Base-by-base conservation (phyloP, 1,140 invertebrate genomes). In the Papilio glaucus region DNA sequence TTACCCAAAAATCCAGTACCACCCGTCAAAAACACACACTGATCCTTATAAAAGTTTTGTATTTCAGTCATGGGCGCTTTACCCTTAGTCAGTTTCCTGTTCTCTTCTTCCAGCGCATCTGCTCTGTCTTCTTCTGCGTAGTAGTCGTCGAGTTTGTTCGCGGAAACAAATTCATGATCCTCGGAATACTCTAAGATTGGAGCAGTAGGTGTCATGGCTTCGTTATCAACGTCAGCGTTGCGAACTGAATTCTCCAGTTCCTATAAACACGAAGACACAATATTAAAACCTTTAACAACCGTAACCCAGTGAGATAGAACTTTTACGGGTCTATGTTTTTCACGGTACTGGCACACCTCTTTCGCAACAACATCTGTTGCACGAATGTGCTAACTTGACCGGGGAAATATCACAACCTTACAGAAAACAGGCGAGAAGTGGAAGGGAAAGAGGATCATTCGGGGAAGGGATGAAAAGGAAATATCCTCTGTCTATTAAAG, bases 1-100 rank as follows among this genome's bases (percentile, higher is more conserved):
- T 97, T 97, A 12, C 97, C 97, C 86, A 97, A 94, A 90, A 97
- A 97, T 72, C 97, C 97, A n/a, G 96, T 97, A 15, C 94, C 95
- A 62, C 95, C 95, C 15, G 95, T 96, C 77, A 96, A 89, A 83
- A 97, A 96, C 71, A 96, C 93, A 84, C 91, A 92, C 85, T 95
- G 94, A 71, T 94, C 93, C 72, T 94, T 94, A 83, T 95, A 96
- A 86, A 95, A 96, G 71, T 90, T 83, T 74, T 94, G 93, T 69
- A 96, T 95, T 33, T 86, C 88, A 0, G 90, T 89, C 33, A 63
- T 83, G 0, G 81, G 60, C 0, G 82, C 87, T 78, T 86, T 91
- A 92, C 89, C 89, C 88, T 91, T 90, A 0, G 85, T 93, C 0
- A 93, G 78, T 7, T 77, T 77, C 39, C 77, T 73, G 68, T 83